phyloP scores from a whole-genome alignment of 2,113 vertebrate species.

The Cebidichthys violaceus region DNA sequence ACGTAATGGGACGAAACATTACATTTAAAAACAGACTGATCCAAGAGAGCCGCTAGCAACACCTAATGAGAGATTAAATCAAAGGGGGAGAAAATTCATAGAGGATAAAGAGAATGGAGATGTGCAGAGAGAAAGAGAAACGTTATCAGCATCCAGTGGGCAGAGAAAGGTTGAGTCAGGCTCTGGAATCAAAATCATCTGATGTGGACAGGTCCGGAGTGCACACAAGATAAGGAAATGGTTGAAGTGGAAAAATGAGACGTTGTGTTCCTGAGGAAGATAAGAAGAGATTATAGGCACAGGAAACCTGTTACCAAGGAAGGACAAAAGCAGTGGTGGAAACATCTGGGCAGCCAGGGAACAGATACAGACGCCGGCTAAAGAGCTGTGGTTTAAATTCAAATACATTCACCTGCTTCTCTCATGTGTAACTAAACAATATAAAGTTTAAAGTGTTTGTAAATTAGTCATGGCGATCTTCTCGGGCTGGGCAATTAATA shows the following conservation, averaged over 20 bases:
- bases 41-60: background rate
- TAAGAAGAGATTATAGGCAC: constrained; percentile 4
- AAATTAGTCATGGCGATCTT: too few species aligned
- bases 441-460: too few species aligned
- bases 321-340: background rate
- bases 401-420: background rate
- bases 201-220: background rate
- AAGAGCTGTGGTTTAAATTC: background rate
- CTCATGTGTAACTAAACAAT: too few species aligned
- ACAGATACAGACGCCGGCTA: background rate
- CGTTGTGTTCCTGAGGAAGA: constrained; percentile 9
- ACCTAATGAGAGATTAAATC: constrained; percentile 20
- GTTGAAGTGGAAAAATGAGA: constrained; percentile 20
- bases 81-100: constrained; percentile 11
- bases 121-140: background rate
- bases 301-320: constrained; percentile 21
- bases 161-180: background rate
- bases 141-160: background rate
- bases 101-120: background rate
- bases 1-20: background rate
- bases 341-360: background rate
- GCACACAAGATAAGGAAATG: constrained; percentile 19
- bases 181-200: constrained; percentile 26
- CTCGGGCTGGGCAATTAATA: too few species aligned
- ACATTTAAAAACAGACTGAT: background rate